A percentile compares a stretch with the other conserved stretches of the same genome.
Conservation (phyloP, 23 tunicate species). For the Oikopleura albicans region DNA sequence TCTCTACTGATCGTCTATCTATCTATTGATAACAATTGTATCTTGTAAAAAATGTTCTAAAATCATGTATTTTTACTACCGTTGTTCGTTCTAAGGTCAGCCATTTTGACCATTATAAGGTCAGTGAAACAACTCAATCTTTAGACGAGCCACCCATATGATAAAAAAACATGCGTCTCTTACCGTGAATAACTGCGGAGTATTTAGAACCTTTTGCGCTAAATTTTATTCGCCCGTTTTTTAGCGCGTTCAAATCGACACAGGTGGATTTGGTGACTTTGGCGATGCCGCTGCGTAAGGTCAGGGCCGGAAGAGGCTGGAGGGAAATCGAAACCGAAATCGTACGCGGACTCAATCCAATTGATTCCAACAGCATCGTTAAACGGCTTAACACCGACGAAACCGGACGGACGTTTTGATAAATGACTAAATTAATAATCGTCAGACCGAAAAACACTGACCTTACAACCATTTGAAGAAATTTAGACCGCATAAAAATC, state of each 20-base stretch:
- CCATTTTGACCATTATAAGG: too few species aligned
- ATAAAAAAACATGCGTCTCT: too few species aligned
- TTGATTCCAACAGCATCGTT: background rate
- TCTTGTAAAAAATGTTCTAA: too few species aligned
- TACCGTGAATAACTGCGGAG: background rate
- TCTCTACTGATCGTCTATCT: too few species aligned
- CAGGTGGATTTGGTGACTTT: background rate
- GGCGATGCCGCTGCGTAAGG: conserved; percentile 2
- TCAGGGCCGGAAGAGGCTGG: background rate
- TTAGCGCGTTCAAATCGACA: background rate
- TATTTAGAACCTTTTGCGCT: background rate
- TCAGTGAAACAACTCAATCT: too few species aligned
- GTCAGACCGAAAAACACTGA: too few species aligned
- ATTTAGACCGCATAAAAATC: too few species aligned
- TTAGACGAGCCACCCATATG: too few species aligned
- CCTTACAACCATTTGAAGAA: too few species aligned
- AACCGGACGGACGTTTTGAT: background rate
- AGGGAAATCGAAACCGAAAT: background rate
- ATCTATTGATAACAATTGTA: too few species aligned
- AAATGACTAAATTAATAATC: conserved; percentile 15
- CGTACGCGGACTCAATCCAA: background rate
- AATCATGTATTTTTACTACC: too few species aligned
- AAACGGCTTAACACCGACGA: background rate
- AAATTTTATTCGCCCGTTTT: conserved; percentile 1
- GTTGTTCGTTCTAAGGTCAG: too few species aligned